Conservation (phyloP, 2,113 vertebrate genomes). For the Lycaon pictus region DNA sequence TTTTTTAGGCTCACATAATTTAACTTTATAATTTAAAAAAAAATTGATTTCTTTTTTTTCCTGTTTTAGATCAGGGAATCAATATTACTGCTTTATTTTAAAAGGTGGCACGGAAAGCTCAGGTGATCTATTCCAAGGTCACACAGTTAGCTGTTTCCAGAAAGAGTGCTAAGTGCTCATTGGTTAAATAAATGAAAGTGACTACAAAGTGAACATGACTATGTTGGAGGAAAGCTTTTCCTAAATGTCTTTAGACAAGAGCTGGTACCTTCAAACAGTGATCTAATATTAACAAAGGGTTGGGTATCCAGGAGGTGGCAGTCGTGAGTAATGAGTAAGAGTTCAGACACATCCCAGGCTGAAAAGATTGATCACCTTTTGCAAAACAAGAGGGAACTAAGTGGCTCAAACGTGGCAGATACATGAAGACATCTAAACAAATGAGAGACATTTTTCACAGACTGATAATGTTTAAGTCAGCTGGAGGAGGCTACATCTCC, state of each 20-base stretch:
- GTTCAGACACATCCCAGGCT: fast-evolving
- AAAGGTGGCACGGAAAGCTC: neutral
- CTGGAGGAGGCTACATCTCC: slow-evolving; percentile 50
- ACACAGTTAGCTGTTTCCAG: neutral
- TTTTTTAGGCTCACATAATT: neutral
- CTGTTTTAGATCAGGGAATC: neutral
- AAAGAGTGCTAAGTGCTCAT: neutral
- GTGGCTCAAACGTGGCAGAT: slow-evolving; percentile 57
- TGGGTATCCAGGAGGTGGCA: slow-evolving; percentile 79
- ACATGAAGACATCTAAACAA: slow-evolving; percentile 71
- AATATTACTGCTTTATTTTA: neutral
- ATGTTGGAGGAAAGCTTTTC: neutral
- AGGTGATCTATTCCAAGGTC: neutral
- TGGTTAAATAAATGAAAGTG: neutral
- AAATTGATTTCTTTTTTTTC: neutral
- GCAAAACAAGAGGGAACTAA: slow-evolving; percentile 25
- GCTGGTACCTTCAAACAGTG: neutral
- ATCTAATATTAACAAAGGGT: neutral
- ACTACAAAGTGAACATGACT: neutral
- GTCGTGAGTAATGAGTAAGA: slow-evolving; percentile 72
- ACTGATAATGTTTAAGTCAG: slow-evolving; percentile 59
- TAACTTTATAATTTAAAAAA: slow-evolving; percentile 11
- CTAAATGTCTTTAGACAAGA: neutral
- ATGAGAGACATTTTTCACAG: slow-evolving; percentile 73
- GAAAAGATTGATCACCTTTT: neutral